Conservation (phyloP, 1,140 invertebrate species). For the Kradibia gibbosae region DNA sequence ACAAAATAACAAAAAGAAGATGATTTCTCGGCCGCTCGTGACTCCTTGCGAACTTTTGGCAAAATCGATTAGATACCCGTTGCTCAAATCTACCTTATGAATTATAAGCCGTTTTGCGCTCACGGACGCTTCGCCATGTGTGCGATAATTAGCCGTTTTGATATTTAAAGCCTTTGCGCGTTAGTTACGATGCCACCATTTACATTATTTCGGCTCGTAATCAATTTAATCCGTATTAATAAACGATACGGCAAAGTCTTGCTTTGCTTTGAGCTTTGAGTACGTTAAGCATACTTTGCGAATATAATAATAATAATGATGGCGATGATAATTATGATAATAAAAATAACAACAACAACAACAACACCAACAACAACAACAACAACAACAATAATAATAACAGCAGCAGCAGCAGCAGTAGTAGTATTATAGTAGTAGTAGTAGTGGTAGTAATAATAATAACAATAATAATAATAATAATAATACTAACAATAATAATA, state of each 20-base stretch:
- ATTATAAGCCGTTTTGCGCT: too few relatives aligned
- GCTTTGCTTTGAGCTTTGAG: background rate
- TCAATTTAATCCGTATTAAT: background rate
- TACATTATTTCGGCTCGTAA: background rate
- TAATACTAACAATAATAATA: background rate
- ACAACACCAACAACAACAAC: too few relatives aligned
- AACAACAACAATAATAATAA: too few relatives aligned
- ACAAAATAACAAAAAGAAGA: too few relatives aligned
- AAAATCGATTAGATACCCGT: constrained; percentile 35
- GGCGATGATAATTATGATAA: too few relatives aligned
- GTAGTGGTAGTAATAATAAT: background rate
- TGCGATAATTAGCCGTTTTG: too few relatives aligned
- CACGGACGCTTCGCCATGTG: too few relatives aligned
- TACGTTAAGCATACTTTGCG: background rate
- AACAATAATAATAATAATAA: background rate
- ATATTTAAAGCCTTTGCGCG: too few relatives aligned
- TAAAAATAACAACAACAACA: too few relatives aligned
- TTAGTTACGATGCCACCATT: background rate
- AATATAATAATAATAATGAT: background rate
- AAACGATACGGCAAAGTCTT: background rate
- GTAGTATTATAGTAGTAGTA: background rate
- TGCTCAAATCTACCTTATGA: too few relatives aligned
- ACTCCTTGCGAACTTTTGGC: background rate
- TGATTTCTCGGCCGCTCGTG: constrained; percentile 23
- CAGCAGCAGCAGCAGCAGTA: too few relatives aligned